Conservation (phyloP, 92 coral and sea anemone species). For the Palythoa grandiflora region DNA sequence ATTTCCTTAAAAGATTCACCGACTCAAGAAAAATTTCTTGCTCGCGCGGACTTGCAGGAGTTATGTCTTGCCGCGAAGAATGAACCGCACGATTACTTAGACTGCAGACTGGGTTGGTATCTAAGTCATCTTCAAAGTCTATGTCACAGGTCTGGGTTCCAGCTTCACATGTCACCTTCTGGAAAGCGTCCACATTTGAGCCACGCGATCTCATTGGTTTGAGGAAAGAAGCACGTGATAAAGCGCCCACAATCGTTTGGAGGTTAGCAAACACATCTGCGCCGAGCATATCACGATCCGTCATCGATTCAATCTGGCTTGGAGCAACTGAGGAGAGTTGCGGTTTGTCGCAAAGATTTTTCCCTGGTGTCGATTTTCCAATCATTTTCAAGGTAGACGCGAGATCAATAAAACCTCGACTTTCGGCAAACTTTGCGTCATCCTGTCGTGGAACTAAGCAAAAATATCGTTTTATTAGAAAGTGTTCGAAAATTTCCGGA, state of each 20-base stretch:
- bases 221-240: constrained; percentile 16
- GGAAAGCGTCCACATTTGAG: not conserved
- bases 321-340: not conserved
- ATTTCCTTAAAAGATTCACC: constrained; percentile 20
- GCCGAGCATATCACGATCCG: not conserved
- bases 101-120: not conserved
- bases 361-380: not conserved
- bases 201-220: not conserved
- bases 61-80: not conserved
- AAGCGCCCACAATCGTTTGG: constrained; percentile 4
- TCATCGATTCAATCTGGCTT: not conserved
- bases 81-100: not conserved
- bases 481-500: not conserved
- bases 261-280: constrained; percentile 11
- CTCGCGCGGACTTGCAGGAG: constrained; percentile 24
- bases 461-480: not conserved
- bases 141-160: constrained; percentile 33
- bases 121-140: constrained; percentile 8
- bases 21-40: constrained; percentile 42
- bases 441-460: constrained; percentile 24
- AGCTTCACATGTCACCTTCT: constrained; percentile 16
- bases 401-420: constrained; percentile 35
- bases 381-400: constrained; percentile 33
- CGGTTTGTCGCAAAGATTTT: not conserved
- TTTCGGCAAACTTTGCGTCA: constrained; percentile 1